Evolutionary conservation across 2,888 invertebrate genomes (phyloP).

Genomic region (Thymelicus sylvestris): DNA sequence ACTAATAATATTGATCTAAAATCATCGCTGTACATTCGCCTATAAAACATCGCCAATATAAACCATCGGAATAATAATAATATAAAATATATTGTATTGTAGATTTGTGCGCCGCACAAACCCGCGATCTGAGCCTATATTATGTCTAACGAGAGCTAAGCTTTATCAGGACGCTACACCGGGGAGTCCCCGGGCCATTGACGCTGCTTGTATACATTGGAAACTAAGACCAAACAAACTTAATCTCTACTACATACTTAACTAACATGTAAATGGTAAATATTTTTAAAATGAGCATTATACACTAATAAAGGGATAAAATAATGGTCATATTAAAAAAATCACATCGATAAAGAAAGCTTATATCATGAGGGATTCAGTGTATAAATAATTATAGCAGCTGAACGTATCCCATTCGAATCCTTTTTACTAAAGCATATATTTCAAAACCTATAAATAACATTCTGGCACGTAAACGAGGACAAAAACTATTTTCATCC

Average conservation of each 20-base stretch:
- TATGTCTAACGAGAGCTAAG: conserved; percentile 63
- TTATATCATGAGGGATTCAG: conserved; percentile 53
- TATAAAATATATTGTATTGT: conserved; percentile 50
- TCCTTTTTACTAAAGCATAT: conserved; percentile 64
- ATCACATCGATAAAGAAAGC: conserved; percentile 68
- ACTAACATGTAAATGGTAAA: conserved; percentile 78
- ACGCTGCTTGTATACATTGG: conserved; percentile 53
- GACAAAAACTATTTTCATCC: conserved; percentile 63
- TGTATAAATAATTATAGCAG: conserved; percentile 45
- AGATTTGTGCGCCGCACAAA: conserved; percentile 74
- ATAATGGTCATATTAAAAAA: conserved; percentile 74
- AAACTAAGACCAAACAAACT: conserved; percentile 68
- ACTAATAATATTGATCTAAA: conserved; percentile 50
- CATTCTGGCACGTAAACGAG: conserved; percentile 80
- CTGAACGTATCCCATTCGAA: conserved; percentile 62
- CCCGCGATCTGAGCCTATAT: conserved; percentile 52
- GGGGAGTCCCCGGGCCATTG: conserved; percentile 20
- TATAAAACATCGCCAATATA: conserved; percentile 54
- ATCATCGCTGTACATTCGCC: conserved; percentile 57
- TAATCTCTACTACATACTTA: conserved; percentile 72
- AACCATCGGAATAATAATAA: conserved; percentile 40
- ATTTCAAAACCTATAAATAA: conserved; percentile 70
- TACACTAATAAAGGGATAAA: conserved; percentile 76
- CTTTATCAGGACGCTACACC: conserved; percentile 50
- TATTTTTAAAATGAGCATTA: conserved; percentile 81